These are phyloP conservation scores for Schrankia costaestrigalis DNA, from an alignment of 2,888 invertebrate species.

Conservation along the genomic window DNA sequence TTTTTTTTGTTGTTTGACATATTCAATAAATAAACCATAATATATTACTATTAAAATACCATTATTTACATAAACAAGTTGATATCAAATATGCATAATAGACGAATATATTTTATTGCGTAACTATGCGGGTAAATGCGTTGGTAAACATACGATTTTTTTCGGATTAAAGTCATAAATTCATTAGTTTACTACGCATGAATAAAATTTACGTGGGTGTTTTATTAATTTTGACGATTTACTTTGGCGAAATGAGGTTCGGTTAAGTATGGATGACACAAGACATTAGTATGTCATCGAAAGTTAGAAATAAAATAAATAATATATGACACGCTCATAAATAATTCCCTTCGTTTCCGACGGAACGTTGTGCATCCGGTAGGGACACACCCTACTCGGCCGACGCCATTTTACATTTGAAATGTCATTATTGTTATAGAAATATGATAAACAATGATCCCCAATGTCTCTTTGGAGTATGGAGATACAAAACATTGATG, in stretches of 20 bases:
- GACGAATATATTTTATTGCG: conserved; percentile 15
- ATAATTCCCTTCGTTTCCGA: conserved; percentile 64
- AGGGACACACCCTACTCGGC: conserved; percentile 62
- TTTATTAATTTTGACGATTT: conserved; percentile 15
- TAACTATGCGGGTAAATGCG: conserved; percentile 22
- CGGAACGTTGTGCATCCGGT: conserved; percentile 55
- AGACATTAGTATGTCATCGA: conserved; percentile 57
- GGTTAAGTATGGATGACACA: conserved; percentile 44
- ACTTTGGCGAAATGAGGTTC: conserved; percentile 12
- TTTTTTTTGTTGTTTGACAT: conserved; percentile 20
- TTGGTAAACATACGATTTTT: too few species aligned
- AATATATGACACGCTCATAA: conserved; percentile 56
- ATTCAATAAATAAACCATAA: conserved; percentile 22
- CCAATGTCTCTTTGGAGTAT: conserved; percentile 28
- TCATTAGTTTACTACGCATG: conserved; percentile 17
- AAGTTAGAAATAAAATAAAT: conserved; percentile 60
- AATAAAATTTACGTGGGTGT: conserved; percentile 12
- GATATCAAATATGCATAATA: too few species aligned
- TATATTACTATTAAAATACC: too few species aligned
- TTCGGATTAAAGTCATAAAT: too few species aligned
- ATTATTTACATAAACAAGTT: too few species aligned
- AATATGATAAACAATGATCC: conserved; percentile 36
- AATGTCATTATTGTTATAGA: conserved; percentile 54
- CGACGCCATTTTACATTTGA: conserved; percentile 67
- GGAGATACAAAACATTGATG: conserved; percentile 24